Evolutionary conservation across 2,797 vertebrate genomes (phyloP), one percentile per base, ranked within the genome.

Genomic region (Poeciliopsis turneri): DNA sequence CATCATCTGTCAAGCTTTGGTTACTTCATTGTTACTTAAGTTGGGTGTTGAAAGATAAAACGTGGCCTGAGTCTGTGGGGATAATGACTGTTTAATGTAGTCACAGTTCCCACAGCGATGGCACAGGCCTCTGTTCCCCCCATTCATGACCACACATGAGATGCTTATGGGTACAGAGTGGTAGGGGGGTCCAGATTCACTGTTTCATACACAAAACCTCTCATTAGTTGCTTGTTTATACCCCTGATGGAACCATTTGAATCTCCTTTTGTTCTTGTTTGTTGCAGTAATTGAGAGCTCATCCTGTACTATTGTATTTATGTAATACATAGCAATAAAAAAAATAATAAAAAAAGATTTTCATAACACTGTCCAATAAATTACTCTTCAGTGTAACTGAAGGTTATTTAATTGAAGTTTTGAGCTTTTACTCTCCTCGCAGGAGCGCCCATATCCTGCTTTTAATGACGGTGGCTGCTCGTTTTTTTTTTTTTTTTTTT

Each of bases 1-100:
- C 79, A 76, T 59, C 69, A 76, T 79, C 66, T 20, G 69, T 78
- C 88, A 78, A 59, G 86, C 82, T 87, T 81, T 72, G 83, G 82
- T 75, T 84, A 76, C 66, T 80, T 76, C 72, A 43, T 84, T 84
- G 83, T 87, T 83, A 77, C 82, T 90, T 89, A 87, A 92, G 90
- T 88, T 77, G 86, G 90, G 90, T 88, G 87, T 81, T 87, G 87
- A 83, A 80, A 84, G 90, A 92, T 93, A 91, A 87, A 87, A 85
- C 79, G 82, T 61, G 86, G 88, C 78, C 76, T 86, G 86, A 88
- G 82, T 84, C 83, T 80, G 86, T 75, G 3, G 7, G 86, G 92
- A 89, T 92, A 95, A 94, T 92, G 84, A 91, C 83, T 92, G 88
- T 90, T 93, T 94, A 92, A 93, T 88, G 86, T 87, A 87, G 87